Evolutionary conservation across 2,888 invertebrate genomes (phyloP).

Genomic region (Apamea monoglypha): DNA sequence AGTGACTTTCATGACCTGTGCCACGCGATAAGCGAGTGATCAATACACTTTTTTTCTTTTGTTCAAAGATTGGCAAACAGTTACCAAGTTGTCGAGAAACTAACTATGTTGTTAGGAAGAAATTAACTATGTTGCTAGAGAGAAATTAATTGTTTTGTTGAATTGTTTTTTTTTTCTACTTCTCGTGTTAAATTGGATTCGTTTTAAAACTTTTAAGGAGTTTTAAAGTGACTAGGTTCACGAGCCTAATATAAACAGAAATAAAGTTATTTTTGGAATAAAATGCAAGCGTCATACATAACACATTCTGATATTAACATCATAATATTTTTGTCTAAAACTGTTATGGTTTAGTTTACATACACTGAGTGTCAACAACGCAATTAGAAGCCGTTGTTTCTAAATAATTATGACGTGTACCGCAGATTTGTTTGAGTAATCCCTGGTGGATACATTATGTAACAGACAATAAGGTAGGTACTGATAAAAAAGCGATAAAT

Average conservation of each 20-base stretch:
- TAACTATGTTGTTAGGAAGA: not conserved
- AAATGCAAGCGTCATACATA: not conserved
- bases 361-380: not conserved
- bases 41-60: constrained; percentile 24
- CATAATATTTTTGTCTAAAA: not conserved
- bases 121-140: not conserved
- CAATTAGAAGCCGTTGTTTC: not conserved
- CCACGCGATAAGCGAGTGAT: constrained; percentile 45
- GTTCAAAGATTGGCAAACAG: constrained; percentile 18
- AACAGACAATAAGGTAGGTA: constrained; percentile 4
- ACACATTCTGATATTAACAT: not conserved
- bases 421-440: constrained; percentile 11
- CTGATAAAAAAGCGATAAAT: constrained; percentile 12
- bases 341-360: constrained; percentile 13
- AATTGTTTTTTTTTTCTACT: not conserved
- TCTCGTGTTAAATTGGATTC: not conserved
- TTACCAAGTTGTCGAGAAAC: constrained; percentile 11
- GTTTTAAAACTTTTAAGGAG: not conserved
- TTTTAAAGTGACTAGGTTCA: too few species aligned
- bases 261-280: not conserved
- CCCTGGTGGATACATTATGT: constrained; percentile 29
- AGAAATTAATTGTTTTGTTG: not conserved
- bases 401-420: not conserved
- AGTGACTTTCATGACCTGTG: constrained; percentile 56
- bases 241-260: not conserved